Conservation (phyloP, 2,888 invertebrate species). For the Phyllotreta striolata region DNA sequence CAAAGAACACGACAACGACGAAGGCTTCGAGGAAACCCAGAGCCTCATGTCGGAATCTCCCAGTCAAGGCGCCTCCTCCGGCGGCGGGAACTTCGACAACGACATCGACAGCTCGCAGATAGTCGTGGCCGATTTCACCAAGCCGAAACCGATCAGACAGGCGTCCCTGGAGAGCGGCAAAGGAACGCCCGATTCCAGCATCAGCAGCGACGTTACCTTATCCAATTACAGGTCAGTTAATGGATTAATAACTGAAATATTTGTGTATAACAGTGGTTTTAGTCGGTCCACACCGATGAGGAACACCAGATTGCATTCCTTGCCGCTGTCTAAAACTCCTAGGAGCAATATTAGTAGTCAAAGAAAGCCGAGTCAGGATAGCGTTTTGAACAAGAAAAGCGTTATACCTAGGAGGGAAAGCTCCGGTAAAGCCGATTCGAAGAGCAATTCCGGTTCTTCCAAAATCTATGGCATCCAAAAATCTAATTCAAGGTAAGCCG, state of each 20-base stretch:
- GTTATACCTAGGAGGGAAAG: conserved; percentile 59
- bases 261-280: background rate
- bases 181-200: conserved; percentile 60
- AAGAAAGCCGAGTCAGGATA: conserved; percentile 48
- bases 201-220: conserved; percentile 16
- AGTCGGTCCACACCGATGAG: conserved; percentile 44
- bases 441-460: conserved; percentile 44
- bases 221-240: conserved; percentile 19
- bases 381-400: conserved; percentile 49
- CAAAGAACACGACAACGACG: conserved; percentile 81
- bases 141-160: conserved; percentile 46
- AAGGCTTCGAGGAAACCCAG: conserved; percentile 91
- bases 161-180: conserved; percentile 59
- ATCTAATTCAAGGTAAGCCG: conserved; percentile 70
- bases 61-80: conserved; percentile 84
- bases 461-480: conserved; percentile 68
- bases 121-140: conserved; percentile 48
- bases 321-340: conserved; percentile 30
- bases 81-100: conserved; percentile 66
- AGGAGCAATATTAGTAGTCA: conserved; percentile 48
- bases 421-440: conserved; percentile 58
- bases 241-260: background rate
- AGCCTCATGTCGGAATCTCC: conserved; percentile 87
- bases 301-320: conserved; percentile 48
- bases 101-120: conserved; percentile 59